Conservation (phyloP, 2,113 vertebrate genomes). For the Balaeniceps rex region DNA sequence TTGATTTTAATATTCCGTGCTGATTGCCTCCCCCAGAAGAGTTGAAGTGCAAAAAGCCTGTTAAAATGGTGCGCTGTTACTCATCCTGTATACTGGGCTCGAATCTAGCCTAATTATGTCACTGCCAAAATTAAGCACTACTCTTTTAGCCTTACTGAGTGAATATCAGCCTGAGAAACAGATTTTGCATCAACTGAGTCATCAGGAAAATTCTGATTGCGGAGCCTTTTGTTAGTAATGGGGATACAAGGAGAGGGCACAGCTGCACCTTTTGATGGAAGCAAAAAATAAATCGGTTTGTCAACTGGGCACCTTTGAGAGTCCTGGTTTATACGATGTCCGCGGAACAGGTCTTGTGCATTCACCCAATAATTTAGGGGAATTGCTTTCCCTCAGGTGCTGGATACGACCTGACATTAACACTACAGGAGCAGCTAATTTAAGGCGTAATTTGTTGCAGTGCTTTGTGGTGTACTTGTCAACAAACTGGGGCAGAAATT, state of each 20-base stretch:
- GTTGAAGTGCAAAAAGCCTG: background rate
- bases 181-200: constrained; percentile 32
- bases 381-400: background rate
- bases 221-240: background rate
- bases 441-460: background rate
- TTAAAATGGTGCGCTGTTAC: constrained; percentile 13
- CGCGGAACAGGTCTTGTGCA: background rate
- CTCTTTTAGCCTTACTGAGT: constrained; percentile 12
- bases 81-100: constrained; percentile 9
- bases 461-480: background rate
- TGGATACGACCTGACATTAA: background rate
- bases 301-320: background rate
- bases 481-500: background rate
- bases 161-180: background rate
- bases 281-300: background rate
- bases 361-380: background rate
- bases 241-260: background rate
- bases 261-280: background rate
- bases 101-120: background rate
- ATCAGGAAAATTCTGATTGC: constrained; percentile 18
- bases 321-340: background rate
- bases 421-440: background rate
- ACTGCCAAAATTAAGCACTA: constrained; percentile 39
- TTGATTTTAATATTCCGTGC: background rate
- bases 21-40: background rate